Evolutionary conservation across 2,113 vertebrate species (phyloP), one percentile per base, ranked within the genome.

Genomic region (Peromyscus leucopus): DNA sequence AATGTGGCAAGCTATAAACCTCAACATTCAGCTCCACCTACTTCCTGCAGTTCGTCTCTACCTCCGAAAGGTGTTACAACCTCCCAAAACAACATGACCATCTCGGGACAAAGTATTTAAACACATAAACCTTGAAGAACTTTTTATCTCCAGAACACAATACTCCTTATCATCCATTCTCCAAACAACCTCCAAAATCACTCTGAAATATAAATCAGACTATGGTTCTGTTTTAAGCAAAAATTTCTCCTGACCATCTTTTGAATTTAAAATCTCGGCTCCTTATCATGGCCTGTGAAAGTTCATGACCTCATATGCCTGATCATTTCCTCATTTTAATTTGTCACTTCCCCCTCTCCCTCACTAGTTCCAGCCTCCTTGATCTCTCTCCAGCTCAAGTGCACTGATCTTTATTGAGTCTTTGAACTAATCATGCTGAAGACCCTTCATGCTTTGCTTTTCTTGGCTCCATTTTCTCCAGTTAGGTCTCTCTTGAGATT

Each of bases 231-330:
- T 63, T 94, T 92, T 85, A 51, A 51, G 46, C 33, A 75, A 80
- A 28, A 94, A 89, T 89, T 75, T 17, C 15, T 82, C 74, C 57
- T 82, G 39, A 61, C 48, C 89, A 80, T 69, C 63, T 82, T 86
- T 55, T 63, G 51, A 71, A 42, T 55, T 94, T 74, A 75, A 96
- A 91, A 48, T 57, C 48, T 39, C 69, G 94, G 19, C 51, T 92
- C 59, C 65, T 91, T 59, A 89, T 82, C 51, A 8, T n/a, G 12
- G n/a, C 76, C 6, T 93, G 9, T 28, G 75, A 87, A 92, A 76
- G 87, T 59, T n/a, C 6, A 17, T 36, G 15, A 51, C 26, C 46
- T 61, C 22, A 31, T 71, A 31, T 71, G 31, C 39, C 39, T 74
- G n/a, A 55, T 24, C 15, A 10, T 84, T 67, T 74, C n/a, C 84